Evolutionary conservation across 2,797 vertebrate genomes (phyloP).

Genomic region (Acomys russatus): DNA sequence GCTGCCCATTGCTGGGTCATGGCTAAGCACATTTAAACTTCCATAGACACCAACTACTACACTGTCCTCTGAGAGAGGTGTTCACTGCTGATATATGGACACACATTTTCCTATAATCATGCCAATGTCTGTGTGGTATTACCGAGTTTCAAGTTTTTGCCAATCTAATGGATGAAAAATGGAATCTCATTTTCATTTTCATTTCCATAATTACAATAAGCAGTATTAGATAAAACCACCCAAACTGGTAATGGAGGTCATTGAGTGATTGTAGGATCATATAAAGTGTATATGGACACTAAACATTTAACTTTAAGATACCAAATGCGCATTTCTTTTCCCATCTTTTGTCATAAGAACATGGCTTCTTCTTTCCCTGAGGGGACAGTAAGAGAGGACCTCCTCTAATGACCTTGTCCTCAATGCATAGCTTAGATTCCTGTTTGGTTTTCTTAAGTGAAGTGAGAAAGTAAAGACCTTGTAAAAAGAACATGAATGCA

Average conservation of each 20-base stretch:
- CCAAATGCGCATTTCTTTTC: background rate
- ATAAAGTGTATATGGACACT: background rate
- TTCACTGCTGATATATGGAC: background rate
- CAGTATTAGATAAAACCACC: background rate
- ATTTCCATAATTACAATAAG: constrained; percentile 50
- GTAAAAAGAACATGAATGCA: constrained; percentile 22
- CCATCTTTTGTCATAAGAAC: background rate
- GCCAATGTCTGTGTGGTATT: constrained; percentile 18
- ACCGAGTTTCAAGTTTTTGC: constrained; percentile 6
- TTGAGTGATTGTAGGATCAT: background rate
- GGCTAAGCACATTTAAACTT: background rate
- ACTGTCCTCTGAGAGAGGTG: background rate
- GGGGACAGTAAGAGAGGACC: background rate
- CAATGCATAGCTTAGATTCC: background rate
- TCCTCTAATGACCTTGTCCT: background rate
- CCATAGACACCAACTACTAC: background rate
- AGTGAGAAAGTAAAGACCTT: background rate
- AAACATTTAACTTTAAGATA: constrained; percentile 19
- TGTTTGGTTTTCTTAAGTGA: constrained; percentile 13
- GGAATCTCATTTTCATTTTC: background rate
- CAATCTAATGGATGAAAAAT: background rate
- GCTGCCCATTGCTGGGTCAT: background rate
- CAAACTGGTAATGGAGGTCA: background rate
- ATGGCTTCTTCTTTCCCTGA: background rate
- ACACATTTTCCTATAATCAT: background rate